Percentiles rank a stretch among this genome's conserved stretches.
These are phyloP conservation scores for Acanthochromis polyacanthus DNA, from an alignment of 2,113 vertebrate genomes.

Conservation along the genomic window DNA sequence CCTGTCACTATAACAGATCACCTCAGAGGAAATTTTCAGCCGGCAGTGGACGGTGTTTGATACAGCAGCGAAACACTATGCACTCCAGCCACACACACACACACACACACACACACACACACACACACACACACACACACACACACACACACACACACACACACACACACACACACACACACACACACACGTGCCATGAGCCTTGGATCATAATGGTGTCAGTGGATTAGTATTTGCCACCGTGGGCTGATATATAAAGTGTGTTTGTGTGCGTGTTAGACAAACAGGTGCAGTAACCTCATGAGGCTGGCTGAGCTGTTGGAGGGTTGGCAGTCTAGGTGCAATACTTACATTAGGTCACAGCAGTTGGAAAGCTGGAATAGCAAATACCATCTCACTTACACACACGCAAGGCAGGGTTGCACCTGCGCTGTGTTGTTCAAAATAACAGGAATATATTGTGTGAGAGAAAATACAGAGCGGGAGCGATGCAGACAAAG, in stretches of 20 bases:
- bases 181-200: constrained; percentile 20
- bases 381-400: constrained; percentile 57
- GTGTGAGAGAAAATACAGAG: constrained; percentile 45
- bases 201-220: constrained; percentile 53
- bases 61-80: constrained; percentile 43
- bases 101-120: no score
- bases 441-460: constrained; percentile 60
- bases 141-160: constrained; percentile 24
- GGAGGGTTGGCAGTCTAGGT: constrained; percentile 49
- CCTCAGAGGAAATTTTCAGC: constrained; percentile 70
- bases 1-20: constrained; percentile 82
- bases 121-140: no score
- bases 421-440: constrained; percentile 62
- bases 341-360: constrained; percentile 67
- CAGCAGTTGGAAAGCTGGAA: constrained; percentile 48
- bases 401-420: constrained; percentile 32
- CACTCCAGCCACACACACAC: constrained; percentile 6
- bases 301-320: constrained; percentile 48
- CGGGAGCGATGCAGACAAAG: constrained; percentile 55
- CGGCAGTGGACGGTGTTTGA: constrained; percentile 68
- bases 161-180: constrained; percentile 6
- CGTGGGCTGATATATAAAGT: constrained; percentile 48
- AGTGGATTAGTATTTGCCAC: constrained; percentile 51
- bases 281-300: constrained; percentile 67
- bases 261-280: constrained; percentile 47